A percentile compares a stretch with the other conserved stretches of the same genome.
Conservation (phyloP, 2,888 invertebrate genomes). For the Fragum fragum region DNA sequence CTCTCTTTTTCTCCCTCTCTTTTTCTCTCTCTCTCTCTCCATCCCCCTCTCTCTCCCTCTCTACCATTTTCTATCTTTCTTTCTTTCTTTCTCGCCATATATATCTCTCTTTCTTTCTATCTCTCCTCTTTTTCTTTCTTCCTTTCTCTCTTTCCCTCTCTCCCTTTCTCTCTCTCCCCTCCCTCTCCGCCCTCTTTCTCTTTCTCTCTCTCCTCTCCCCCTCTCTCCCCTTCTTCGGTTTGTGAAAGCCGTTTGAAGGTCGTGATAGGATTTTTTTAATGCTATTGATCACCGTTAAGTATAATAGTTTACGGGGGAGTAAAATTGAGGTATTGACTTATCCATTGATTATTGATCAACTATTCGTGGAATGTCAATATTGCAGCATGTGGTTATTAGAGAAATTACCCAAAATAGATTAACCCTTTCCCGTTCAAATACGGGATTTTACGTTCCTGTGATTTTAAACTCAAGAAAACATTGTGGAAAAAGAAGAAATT, state of each 20-base stretch:
- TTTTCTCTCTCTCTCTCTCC: conserved; percentile 20
- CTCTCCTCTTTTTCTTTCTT: background rate
- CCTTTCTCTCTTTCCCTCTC: background rate
- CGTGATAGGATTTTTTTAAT: too few species aligned
- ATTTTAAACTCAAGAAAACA: too few species aligned
- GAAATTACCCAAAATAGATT: too few species aligned
- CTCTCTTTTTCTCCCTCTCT: background rate
- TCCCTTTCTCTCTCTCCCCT: background rate
- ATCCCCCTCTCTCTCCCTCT: conserved; percentile 14
- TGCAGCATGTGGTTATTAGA: too few species aligned
- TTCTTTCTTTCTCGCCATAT: background rate
- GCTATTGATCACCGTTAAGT: too few species aligned
- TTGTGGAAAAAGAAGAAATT: too few species aligned
- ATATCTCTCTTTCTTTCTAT: conserved; percentile 4
- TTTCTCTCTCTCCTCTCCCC: conserved; percentile 17
- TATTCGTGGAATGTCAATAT: background rate
- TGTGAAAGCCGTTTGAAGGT: background rate
- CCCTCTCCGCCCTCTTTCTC: too few species aligned
- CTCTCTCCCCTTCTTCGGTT: conserved; percentile 18
- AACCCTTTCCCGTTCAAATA: too few species aligned
- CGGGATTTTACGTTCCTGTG: too few species aligned
- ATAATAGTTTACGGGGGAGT: background rate
- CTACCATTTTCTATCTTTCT: background rate
- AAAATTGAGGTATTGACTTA: background rate
- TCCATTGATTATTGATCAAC: background rate